These are phyloP conservation scores for Calephelis perditalis DNA, from an alignment of 2,888 invertebrate species.

Conservation along the genomic window DNA sequence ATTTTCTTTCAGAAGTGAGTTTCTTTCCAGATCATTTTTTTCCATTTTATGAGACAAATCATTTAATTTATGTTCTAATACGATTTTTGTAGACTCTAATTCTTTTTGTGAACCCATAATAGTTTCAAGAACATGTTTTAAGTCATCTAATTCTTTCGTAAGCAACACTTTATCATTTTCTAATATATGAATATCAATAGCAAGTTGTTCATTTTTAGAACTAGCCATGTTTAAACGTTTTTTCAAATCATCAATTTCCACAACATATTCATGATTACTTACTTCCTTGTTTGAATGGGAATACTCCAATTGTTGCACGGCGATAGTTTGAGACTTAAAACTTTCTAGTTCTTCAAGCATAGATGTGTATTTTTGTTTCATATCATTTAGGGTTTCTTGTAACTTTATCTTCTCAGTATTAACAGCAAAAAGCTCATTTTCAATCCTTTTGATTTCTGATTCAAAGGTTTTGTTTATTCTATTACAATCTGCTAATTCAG, in stretches of 20 bases:
- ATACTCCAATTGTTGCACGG: conserved; percentile 68
- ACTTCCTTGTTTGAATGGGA: conserved; percentile 44
- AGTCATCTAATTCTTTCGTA: conserved; percentile 61
- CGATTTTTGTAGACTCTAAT: conserved; percentile 41
- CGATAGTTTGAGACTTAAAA: conserved; percentile 64
- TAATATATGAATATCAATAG: conserved; percentile 71
- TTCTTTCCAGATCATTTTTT: conserved; percentile 39
- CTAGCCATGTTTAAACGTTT: conserved; percentile 50
- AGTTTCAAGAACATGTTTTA: conserved; percentile 50
- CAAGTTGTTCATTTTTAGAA: conserved; percentile 66
- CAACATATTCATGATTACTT: conserved; percentile 45
- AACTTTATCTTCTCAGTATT: conserved; percentile 61
- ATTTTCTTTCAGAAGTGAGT: conserved; percentile 43
- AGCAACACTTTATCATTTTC: conserved; percentile 72
- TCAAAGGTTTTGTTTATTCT: conserved; percentile 79
- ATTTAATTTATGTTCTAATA: conserved; percentile 52
- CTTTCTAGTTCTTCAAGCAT: conserved; percentile 63
- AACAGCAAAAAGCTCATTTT: conserved; percentile 71
- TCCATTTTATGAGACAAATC: conserved; percentile 43
- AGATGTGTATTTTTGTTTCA: conserved; percentile 73
- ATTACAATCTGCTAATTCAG: conserved; percentile 80
- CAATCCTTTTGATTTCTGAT: conserved; percentile 77
- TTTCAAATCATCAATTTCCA: conserved; percentile 63
- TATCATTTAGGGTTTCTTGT: conserved; percentile 69
- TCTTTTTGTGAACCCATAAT: conserved; percentile 43